These are phyloP conservation scores for Apogon hyalosoma DNA, from an alignment of 2,797 vertebrate species.

Conservation along the genomic window DNA sequence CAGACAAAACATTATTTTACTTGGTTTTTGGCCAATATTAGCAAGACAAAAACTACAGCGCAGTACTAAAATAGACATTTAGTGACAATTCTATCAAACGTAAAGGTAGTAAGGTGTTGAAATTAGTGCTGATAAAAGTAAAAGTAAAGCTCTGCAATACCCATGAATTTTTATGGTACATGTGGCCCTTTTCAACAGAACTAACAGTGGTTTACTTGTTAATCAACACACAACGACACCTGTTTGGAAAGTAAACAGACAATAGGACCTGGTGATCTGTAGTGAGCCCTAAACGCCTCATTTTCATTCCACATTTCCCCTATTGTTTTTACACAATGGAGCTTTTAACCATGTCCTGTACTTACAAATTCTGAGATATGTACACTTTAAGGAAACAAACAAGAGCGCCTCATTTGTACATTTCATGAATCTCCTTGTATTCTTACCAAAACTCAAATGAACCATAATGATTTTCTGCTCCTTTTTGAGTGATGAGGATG, in stretches of 20 bases:
- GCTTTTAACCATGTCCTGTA: background rate
- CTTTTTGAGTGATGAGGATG: background rate
- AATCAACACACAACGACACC: background rate
- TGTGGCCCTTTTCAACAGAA: background rate
- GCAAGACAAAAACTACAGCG: too few species aligned
- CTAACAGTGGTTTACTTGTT: conserved; percentile 6
- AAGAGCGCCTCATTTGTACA: too few species aligned
- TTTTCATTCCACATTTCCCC: conserved; percentile 27
- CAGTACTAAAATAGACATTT: too few species aligned
- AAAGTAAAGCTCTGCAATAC: too few species aligned
- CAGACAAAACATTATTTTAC: too few species aligned
- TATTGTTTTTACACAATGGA: background rate
- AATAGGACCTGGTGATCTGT: conserved; percentile 1
- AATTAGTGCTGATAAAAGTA: too few species aligned
- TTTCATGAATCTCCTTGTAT: too few species aligned
- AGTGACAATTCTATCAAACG: too few species aligned
- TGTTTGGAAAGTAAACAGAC: background rate
- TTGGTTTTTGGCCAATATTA: too few species aligned
- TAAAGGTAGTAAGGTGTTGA: too few species aligned
- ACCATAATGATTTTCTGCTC: background rate
- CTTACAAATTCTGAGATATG: background rate
- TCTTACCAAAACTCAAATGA: background rate
- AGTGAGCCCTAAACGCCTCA: background rate
- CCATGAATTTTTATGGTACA: too few species aligned
- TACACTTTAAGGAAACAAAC: background rate